Evolutionary conservation across 37 sponge, comb jelly and placozoan species (phyloP), one percentile per base, ranked within the genome.

Genomic region (Haliclona indistincta): DNA sequence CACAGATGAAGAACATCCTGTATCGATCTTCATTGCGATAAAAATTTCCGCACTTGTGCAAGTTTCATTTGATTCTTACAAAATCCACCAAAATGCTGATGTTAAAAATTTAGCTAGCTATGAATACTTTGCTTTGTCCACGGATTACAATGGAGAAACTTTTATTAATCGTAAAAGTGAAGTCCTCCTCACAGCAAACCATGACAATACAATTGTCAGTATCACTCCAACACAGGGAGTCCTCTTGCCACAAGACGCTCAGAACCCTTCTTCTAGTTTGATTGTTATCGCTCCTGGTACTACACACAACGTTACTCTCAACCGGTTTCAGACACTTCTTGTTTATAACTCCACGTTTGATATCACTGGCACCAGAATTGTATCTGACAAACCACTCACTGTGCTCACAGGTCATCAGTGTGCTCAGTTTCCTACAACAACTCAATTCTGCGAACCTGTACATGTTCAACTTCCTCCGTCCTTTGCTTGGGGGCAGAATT

Each of bases 341-440:
- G n/a, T 58, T 25, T 7, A 26, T 8, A 58, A 58, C 22, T n/a
- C n/a, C n/a, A 10, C 10, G 15, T 7, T 20, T 8, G 25, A 58
- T 58, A 58, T 58, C 11, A 58, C 60, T 25, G 60, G 60, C 11
- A 58, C 60, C 7, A 58, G 60, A 58, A 20, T 58, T 25, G 60
- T 58, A 20, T 58, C 60, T n/a, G 25, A 58, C n/a, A 58, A 20
- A 58, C 60, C 60, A 58, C 7, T 58, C 7, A 58, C 23, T 25
- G 13, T 58, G 7, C 11, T 58, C n/a, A 58, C 26, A 7, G 60
- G 60, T 25, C 60, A 58, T 26, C 6, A 8, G 7, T 20, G 26
- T 25, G 60, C 26, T 25, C 7, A 20, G 11, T 11, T 58, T 25
- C 23, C 25, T 58, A 20, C 26, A 6, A n/a, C 11, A 25, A 58